These are phyloP conservation scores for Lipotes vexillifer DNA, from an alignment of 2,113 vertebrate species.

Conservation along the genomic window DNA sequence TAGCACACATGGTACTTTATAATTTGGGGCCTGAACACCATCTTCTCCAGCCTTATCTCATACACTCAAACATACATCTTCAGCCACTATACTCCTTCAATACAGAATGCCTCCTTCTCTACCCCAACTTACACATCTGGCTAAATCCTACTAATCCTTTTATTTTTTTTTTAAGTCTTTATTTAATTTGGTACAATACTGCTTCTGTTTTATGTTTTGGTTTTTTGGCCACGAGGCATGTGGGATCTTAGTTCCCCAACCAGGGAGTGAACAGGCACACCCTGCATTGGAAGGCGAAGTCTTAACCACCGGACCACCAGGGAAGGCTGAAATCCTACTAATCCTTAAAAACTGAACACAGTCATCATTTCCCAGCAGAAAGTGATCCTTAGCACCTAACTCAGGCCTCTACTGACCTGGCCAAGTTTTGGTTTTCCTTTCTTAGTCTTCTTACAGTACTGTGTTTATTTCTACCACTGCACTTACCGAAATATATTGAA, in stretches of 20 bases:
- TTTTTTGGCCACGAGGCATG: too few relatives aligned
- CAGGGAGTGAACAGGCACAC: too few relatives aligned
- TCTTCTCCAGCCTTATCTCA: background rate
- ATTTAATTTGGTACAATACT: too few relatives aligned
- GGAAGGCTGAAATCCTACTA: background rate
- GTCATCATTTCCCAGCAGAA: background rate
- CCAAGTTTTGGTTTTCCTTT: background rate
- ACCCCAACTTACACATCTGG: background rate
- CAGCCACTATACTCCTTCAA: background rate
- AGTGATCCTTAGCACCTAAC: background rate
- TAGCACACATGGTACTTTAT: background rate
- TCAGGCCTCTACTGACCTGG: background rate
- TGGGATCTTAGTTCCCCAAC: too few relatives aligned
- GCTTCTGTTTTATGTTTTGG: too few relatives aligned
- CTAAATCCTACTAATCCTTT: background rate
- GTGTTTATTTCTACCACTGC: background rate
- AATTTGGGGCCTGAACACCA: background rate
- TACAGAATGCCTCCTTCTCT: background rate
- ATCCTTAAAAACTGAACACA: background rate
- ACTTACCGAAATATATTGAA: background rate
- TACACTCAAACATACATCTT: background rate
- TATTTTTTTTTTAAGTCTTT: too few relatives aligned
- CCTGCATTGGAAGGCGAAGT: too few relatives aligned
- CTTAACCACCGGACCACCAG: too few relatives aligned
- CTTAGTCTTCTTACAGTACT: background rate